Base-by-base conservation (phyloP, 2,113 vertebrate species). In the Corythaixoides concolor region DNA sequence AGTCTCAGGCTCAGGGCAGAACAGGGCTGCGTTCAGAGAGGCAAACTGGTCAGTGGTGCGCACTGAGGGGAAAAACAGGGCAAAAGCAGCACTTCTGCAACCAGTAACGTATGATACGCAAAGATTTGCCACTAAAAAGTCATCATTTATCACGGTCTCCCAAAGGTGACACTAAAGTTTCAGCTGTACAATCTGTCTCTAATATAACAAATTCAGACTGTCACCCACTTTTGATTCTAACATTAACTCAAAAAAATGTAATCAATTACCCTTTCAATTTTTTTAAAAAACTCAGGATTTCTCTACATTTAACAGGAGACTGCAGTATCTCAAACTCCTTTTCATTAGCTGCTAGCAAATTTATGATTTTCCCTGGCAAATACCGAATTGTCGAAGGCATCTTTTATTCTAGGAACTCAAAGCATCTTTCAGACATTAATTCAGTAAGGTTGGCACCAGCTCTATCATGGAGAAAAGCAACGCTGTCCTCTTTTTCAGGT, bases 91-190 rank as follows among this genome's bases (percentile, higher is more conserved):
- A 1, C 5, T 55, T 72, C 67, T 13, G 16, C 23, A 45, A 9
- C 3, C 30, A 35, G 50, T 6, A 30, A 15, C 0, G 0, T 32
- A 6, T 4, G 18, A 39, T 17, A 8, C 0, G 20, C 84, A 17
- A 16, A 55, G 37, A 12, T 30, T 5, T 76, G 75, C 60, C 63
- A 7, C 70, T 12, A 21, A 27, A 30, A 35, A 50, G 12, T 24
- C 63, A 5, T 28, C 39, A 17, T 21, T 88, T 33, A 53, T 28
- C 49, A 53, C 62, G 59, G 35, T 6, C 28, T 85, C 89, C 83
- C 68, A 33, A 15, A 62, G 33, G 41, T 75, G 77, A 83, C 37
- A 27, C 49, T 5, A 35, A 69, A 39, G 15, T 35, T 69, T 53
- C 76, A 74, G 76, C 58, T 50, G 45, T 12, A 14, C 28, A 8